phyloP scores from a whole-genome alignment of 2,888 invertebrate genomes.

The Caenorhabditis zanzibari region DNA sequence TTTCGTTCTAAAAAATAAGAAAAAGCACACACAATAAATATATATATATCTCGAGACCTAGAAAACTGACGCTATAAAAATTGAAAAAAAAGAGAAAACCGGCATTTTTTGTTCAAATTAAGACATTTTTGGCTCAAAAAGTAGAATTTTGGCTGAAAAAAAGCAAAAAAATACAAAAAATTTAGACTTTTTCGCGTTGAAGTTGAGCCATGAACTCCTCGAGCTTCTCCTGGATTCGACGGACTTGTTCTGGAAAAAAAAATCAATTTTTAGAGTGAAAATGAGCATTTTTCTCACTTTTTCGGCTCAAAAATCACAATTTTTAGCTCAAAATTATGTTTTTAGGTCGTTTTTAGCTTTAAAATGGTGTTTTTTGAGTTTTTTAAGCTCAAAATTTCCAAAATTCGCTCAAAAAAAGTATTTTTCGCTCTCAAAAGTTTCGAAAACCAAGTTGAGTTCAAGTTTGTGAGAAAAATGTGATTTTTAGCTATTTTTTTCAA shows the following conservation, averaged over 20 bases:
- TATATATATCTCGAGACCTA: neutral
- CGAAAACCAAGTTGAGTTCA: too few relatives aligned
- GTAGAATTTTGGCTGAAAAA: neutral
- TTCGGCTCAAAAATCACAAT: neutral
- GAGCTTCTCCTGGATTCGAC: slow-evolving; percentile 97
- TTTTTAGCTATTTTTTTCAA: too few relatives aligned
- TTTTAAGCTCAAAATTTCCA: too few relatives aligned
- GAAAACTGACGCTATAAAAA: slow-evolving; percentile 34
- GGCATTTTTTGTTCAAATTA: too few relatives aligned
- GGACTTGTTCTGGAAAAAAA: slow-evolving; percentile 86
- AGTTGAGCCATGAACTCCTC: slow-evolving; percentile 98
- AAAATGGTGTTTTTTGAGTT: too few relatives aligned
- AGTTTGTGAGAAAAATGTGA: too few relatives aligned
- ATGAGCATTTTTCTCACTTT: neutral
- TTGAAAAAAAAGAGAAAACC: slow-evolving; percentile 19
- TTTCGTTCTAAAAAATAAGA: neutral
- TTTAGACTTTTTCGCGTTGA: slow-evolving; percentile 91
- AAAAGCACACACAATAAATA: neutral
- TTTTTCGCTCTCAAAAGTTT: too few relatives aligned
- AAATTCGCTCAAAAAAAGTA: too few relatives aligned
- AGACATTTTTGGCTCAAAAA: too few relatives aligned
- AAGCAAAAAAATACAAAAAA: slow-evolving; percentile 15
- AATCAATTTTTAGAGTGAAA: neutral
- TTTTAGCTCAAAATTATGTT: neutral
- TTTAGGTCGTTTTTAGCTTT: too few relatives aligned